Base-by-base conservation (phyloP, 2,797 vertebrate species). In the Cyclopterus lumpus region DNA sequence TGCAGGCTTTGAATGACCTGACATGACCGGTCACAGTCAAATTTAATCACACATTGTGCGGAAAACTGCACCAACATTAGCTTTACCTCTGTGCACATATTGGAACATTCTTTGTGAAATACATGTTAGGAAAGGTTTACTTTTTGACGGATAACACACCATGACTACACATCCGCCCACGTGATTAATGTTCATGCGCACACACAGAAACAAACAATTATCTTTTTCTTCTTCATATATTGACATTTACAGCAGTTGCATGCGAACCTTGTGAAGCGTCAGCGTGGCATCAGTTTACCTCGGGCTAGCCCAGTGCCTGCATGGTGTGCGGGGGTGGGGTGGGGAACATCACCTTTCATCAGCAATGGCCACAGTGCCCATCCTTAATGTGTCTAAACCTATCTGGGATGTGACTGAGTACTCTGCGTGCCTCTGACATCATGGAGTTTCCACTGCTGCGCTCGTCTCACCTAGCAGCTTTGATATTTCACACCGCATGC, bases 401-500 rank as follows among this genome's bases (percentile, higher is more conserved):
- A 76, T 90, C 81, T 87, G 85, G 78, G 83, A 85, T 77, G 61
- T 28, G 80, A 73, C 80, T 65, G 57, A 79, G 91, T 86, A 9
- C 80, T 74, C 57, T 12, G 71, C 80, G 44, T 89, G 85, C 73
- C 85, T 85, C 79, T 91, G 91, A 91, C 91, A 92, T 93, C 93
- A 93, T 90, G 92, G 90, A 93, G 91, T 92, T 93, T 93, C 92
- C 92, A 93, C 89, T 92, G 91, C 85, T 73, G 88, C 1, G 64
- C 74, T 83, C 26, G 22, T 80, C 71, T 84, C 81, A 69, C 60
- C 73, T 73, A 70, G 72, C 88, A 49, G 83, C 87, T 91, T 91
- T 90, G 89, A 92, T 92, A 91, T 90, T 83, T 91, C 84, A 93
- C 59, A 82, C 87, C 1, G 15, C 66, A 84, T 88, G 86, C 85